Base-by-base conservation (phyloP, 2,888 invertebrate species). In the Dasypogon diadema region DNA sequence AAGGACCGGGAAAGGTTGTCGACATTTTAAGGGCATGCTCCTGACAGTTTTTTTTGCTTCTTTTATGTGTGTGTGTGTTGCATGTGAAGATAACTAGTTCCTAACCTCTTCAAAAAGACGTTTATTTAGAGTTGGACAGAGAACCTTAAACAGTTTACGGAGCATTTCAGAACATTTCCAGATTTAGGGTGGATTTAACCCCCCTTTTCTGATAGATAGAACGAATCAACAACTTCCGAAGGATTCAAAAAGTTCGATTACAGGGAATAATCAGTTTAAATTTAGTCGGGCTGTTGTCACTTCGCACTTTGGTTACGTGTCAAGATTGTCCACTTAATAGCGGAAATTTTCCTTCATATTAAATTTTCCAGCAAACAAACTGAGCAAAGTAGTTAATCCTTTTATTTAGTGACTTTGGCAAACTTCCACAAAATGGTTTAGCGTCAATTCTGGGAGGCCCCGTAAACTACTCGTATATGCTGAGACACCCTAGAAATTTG, bases 361-460 rank as follows among this genome's bases (percentile, higher is more conserved):
- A 21, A 65, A 22, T 65, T 6, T 65, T 42, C 63, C 22, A 21
- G n/a, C 21, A 21, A 65, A 42, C 22, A 65, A 21, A 16, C 63
- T 37, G 22, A 21, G 22, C 54, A 10, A 54, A 54, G 54, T 16
- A 42, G 21, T 65, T 65, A 65, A 65, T 42, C 63, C 63, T 21
- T 37, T 37, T 46, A 65, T 65, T 65, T 65, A 42, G 46, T n/a
- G 22, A 46, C 63, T 65, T 65, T 65, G 63, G 63, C 63, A 65
- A 65, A 14, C 63, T 65, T 65, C 63, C 63, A 54, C 46, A 30
- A 37, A 65, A 22, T 65, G 63, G 63, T 65, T 46, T 58, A 58
- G 16, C n/a, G 46, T 16, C 46, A 42, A 12, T 42, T 42, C 42
- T 12, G 12, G 8, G 42, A 3, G n/a, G n/a, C 1, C 60, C 10